These are phyloP conservation scores for Stenurella melanura DNA, from an alignment of 2,888 invertebrate genomes.

Conservation along the genomic window DNA sequence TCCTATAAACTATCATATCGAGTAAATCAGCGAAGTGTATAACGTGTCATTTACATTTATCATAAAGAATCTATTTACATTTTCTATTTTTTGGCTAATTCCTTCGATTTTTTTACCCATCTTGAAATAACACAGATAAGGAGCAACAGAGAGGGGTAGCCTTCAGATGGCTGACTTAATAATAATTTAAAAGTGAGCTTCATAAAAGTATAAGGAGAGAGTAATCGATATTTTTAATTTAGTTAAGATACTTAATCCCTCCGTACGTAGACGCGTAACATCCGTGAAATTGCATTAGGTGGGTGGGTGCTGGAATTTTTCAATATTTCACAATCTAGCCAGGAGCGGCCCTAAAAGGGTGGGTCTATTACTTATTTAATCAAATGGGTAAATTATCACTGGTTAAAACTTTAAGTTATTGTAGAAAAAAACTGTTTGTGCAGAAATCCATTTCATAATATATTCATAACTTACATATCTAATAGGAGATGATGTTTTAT, in stretches of 20 bases:
- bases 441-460: no score
- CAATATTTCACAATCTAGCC: slow-evolving; percentile 63
- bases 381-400: no score
- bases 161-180: slow-evolving; percentile 38
- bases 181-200: slow-evolving; percentile 49
- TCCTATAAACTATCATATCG: no score
- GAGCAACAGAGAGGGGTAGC: not conserved
- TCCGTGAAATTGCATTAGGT: slow-evolving; percentile 70
- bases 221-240: slow-evolving; percentile 68
- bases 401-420: no score
- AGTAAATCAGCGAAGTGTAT: no score
- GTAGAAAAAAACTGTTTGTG: no score
- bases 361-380: no score
- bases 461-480: no score
- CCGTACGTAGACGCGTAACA: slow-evolving; percentile 66
- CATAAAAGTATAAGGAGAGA: slow-evolving; percentile 45
- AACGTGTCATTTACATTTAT: no score
- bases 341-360: not conserved
- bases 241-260: slow-evolving; percentile 67
- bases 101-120: not conserved
- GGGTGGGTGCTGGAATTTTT: slow-evolving; percentile 66
- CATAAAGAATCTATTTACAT: no score
- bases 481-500: no score
- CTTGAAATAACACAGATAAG: not conserved
- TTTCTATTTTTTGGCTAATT: not conserved